phyloP scores from a whole-genome alignment of 2,797 vertebrate species.

The Notamacropus eugenii region DNA sequence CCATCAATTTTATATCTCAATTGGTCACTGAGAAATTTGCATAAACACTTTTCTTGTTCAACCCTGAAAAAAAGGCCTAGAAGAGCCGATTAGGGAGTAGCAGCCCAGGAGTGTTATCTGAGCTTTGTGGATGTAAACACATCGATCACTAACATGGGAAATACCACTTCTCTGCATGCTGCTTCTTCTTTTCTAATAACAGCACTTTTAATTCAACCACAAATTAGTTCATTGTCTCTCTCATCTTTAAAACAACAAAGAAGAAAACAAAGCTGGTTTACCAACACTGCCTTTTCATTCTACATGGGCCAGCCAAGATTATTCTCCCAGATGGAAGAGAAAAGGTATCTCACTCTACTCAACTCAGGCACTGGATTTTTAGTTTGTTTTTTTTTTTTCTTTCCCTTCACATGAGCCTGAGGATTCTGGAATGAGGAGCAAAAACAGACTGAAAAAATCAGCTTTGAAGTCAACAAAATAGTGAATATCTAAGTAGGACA shows the following conservation, averaged over 20 bases:
- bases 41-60: conserved; percentile 3
- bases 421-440: not conserved
- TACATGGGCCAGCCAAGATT: not conserved
- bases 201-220: not conserved
- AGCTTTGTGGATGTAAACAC: not conserved
- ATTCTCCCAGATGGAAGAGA: not conserved
- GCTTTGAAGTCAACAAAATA: not conserved
- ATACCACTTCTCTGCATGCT: not conserved
- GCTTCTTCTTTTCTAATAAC: not conserved
- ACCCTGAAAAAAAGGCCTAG: not conserved
- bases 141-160: not conserved
- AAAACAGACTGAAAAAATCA: not conserved
- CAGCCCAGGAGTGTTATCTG: not conserved
- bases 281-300: not conserved
- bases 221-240: not conserved
- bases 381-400: not conserved
- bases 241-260: not conserved
- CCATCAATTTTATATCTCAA: not conserved
- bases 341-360: not conserved
- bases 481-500: not conserved
- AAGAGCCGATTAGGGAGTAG: not conserved
- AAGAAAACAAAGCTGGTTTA: not conserved
- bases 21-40: not conserved
- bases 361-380: not conserved
- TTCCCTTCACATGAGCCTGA: not conserved